Evolutionary conservation across 35 echinoderm and acorn worm genomes (phyloP).

Genomic region (Apostichopus californicus): DNA sequence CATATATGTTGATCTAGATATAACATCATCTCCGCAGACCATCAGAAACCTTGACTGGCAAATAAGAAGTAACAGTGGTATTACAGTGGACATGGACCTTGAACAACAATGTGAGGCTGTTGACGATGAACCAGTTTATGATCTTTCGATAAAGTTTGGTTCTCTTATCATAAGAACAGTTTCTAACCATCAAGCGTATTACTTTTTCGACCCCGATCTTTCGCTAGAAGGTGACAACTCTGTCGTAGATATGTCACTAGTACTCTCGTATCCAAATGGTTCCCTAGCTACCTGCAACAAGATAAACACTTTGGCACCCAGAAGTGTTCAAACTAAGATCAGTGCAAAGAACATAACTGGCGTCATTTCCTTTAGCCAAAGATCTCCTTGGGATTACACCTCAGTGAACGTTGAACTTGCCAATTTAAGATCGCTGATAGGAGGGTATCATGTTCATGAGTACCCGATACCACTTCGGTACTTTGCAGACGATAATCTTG

Average conservation of each 20-base stretch:
- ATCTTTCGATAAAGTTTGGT: conserved; percentile 60
- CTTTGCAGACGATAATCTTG: conserved; percentile 54
- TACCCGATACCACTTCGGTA: conserved; percentile 74
- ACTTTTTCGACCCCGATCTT: conserved; percentile 74
- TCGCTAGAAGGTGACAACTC: conserved; percentile 63
- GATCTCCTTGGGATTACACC: conserved; percentile 78
- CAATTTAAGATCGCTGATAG: conserved; percentile 67
- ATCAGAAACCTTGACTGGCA: conserved; percentile 61
- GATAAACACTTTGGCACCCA: conserved; percentile 57
- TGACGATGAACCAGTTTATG: background rate
- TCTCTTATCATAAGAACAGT: conserved; percentile 63
- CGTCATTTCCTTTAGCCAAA: conserved; percentile 64
- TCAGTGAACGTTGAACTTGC: conserved; percentile 58
- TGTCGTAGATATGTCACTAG: conserved; percentile 68
- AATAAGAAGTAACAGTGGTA: conserved; percentile 46
- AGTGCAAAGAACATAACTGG: conserved; percentile 67
- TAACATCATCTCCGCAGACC: conserved; percentile 48
- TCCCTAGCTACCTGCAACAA: conserved; percentile 58
- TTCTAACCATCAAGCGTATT: conserved; percentile 36
- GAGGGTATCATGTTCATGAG: conserved; percentile 89
- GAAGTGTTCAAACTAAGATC: conserved; percentile 62
- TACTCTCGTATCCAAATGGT: conserved; percentile 41
- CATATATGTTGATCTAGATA: conserved; percentile 73
- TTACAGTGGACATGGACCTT: conserved; percentile 62
- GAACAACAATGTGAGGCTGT: conserved; percentile 58